phyloP scores from a whole-genome alignment of 2,888 invertebrate species.

The Phyllotreta cruciferae region DNA sequence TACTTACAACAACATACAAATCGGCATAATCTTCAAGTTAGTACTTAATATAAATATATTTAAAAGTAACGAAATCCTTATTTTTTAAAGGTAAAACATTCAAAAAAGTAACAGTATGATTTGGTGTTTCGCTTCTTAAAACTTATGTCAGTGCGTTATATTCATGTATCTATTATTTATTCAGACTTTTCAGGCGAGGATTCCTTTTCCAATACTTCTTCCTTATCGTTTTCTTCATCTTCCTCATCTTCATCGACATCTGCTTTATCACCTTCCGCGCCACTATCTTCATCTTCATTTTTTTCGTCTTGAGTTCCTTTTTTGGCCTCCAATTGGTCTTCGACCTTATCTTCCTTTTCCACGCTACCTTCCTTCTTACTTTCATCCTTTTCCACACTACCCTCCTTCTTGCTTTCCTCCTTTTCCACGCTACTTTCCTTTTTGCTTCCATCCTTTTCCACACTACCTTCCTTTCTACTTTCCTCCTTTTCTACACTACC shows the following conservation, averaged over 20 bases:
- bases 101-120: slow-evolving; percentile 1
- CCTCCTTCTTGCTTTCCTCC: slow-evolving; percentile 37
- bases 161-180: slow-evolving; percentile 21
- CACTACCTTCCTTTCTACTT: slow-evolving; percentile 9
- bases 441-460: slow-evolving; percentile 15
- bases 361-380: slow-evolving; percentile 27
- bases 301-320: slow-evolving; percentile 55
- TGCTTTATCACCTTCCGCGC: slow-evolving; percentile 37
- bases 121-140: slow-evolving; percentile 22
- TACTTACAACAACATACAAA: too few species aligned
- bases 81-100: slow-evolving; percentile 2
- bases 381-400: slow-evolving; percentile 7
- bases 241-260: slow-evolving; percentile 41
- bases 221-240: slow-evolving; percentile 17
- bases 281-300: slow-evolving; percentile 52
- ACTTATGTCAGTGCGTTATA: slow-evolving; percentile 27
- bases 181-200: slow-evolving; percentile 36
- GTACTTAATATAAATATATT: background rate
- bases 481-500: slow-evolving; percentile 23
- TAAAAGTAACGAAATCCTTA: background rate
- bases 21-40: too few species aligned
- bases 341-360: slow-evolving; percentile 18
- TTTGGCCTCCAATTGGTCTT: slow-evolving; percentile 40
- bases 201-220: slow-evolving; percentile 36
- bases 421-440: slow-evolving; percentile 30